phyloP scores from a whole-genome alignment of 1,140 invertebrate species.

The Trichonephila clavata region DNA sequence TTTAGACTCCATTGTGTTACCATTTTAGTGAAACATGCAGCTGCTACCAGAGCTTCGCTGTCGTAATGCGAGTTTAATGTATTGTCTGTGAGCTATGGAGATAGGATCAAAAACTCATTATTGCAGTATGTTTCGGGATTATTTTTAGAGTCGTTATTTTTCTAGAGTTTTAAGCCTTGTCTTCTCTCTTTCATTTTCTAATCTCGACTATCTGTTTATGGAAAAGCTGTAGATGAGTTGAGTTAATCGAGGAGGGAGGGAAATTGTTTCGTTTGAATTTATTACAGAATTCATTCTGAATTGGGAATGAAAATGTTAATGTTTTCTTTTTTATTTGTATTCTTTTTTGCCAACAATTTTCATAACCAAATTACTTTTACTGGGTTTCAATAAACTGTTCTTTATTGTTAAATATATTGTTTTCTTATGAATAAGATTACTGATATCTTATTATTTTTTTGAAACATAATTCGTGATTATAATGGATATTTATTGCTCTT shows the following conservation, averaged over 20 bases:
- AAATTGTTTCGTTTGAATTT: background rate
- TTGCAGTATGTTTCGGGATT: conserved; percentile 1
- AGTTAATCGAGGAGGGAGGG: background rate
- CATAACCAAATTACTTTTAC: no score
- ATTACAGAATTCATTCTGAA: background rate
- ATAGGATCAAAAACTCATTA: conserved; percentile 55
- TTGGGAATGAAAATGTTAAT: no score
- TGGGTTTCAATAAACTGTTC: no score
- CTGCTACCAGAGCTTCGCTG: background rate
- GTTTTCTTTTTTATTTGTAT: no score
- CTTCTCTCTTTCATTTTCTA: conserved; percentile 10
- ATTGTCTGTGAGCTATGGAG: background rate
- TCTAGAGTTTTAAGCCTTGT: background rate
- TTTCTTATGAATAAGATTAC: no score
- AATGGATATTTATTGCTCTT: no score
- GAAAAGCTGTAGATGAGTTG: background rate
- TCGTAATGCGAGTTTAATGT: conserved; percentile 48
- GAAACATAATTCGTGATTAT: no score
- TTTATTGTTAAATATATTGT: no score
- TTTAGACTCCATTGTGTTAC: conserved; percentile 15
- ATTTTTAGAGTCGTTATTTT: background rate
- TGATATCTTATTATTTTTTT: no score
- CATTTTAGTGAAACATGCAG: conserved; percentile 17
- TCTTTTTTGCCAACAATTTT: no score
- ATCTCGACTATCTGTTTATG: background rate